Evolutionary conservation across 1,140 invertebrate species (phyloP).

Genomic region (Leptinotarsa lineolata): DNA sequence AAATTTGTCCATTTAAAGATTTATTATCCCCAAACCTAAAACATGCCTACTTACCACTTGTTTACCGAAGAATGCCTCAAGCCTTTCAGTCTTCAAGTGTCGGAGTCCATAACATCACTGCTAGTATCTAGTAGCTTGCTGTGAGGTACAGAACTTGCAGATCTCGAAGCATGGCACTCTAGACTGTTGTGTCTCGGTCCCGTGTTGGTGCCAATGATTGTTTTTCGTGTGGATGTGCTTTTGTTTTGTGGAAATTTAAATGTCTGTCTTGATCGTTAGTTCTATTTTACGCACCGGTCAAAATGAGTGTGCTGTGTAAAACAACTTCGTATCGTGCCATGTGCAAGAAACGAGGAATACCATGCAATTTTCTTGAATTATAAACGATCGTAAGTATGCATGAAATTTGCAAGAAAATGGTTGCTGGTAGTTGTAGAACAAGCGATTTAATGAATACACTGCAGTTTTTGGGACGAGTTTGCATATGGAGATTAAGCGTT

Average conservation of each 20-base stretch:
- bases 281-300: slow-evolving; percentile 3
- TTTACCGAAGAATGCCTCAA: slow-evolving; percentile 20
- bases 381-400: slow-evolving; percentile 6
- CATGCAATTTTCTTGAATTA: slow-evolving; percentile 6
- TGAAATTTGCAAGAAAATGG: neutral
- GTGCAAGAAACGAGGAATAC: slow-evolving; percentile 1
- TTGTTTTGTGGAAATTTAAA: slow-evolving; percentile 9
- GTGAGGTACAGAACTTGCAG: slow-evolving; percentile 14
- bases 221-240: slow-evolving; percentile 5
- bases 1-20: neutral
- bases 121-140: slow-evolving; percentile 8
- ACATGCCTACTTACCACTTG: slow-evolving; percentile 11
- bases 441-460: neutral
- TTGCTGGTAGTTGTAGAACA: neutral
- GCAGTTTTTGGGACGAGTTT: neutral
- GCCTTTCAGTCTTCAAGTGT: slow-evolving; percentile 9
- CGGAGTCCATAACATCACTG: slow-evolving; percentile 12
- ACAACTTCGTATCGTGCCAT: neutral
- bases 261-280: neutral
- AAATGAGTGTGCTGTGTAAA: slow-evolving; percentile 5
- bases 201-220: slow-evolving; percentile 7
- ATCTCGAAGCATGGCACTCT: slow-evolving; percentile 15
- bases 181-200: slow-evolving; percentile 1
- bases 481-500: no score
- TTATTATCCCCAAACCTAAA: slow-evolving; percentile 8